These are phyloP conservation scores for Muschampia plurimacula DNA, from an alignment of 2,888 invertebrate genomes.

Conservation along the genomic window DNA sequence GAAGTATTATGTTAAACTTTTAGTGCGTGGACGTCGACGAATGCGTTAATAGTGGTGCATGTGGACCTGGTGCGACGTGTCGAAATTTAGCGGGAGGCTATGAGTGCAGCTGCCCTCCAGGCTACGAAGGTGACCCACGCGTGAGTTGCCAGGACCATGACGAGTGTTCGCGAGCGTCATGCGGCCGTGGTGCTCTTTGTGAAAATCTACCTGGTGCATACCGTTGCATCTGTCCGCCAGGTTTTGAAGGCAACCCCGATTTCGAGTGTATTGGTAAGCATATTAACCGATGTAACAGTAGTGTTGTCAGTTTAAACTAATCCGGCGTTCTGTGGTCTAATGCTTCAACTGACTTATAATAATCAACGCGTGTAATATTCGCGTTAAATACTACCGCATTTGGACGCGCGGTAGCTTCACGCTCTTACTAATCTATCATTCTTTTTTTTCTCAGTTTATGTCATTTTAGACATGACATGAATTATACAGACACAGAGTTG, in stretches of 20 bases:
- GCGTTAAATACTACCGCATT: constrained; percentile 79
- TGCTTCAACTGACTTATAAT: constrained; percentile 66
- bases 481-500: constrained; percentile 26
- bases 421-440: constrained; percentile 75
- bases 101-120: constrained; percentile 94
- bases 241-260: constrained; percentile 92
- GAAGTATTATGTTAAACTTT: constrained; percentile 32
- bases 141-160: constrained; percentile 90
- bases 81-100: constrained; percentile 92
- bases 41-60: constrained; percentile 89
- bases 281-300: constrained; percentile 50
- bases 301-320: constrained; percentile 49
- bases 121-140: constrained; percentile 92
- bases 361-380: constrained; percentile 57
- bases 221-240: constrained; percentile 93
- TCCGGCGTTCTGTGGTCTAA: constrained; percentile 70
- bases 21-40: constrained; percentile 94
- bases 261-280: constrained; percentile 90
- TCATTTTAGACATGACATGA: constrained; percentile 7
- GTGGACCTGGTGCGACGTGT: constrained; percentile 93
- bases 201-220: constrained; percentile 92
- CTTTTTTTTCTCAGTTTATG: constrained; percentile 23
- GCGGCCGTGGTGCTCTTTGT: constrained; percentile 93
- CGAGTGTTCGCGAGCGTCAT: constrained; percentile 90
- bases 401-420: constrained; percentile 76